These are phyloP conservation scores for Cephalopachus bancanus DNA, from an alignment of 2,797 vertebrate genomes.

Conservation along the genomic window DNA sequence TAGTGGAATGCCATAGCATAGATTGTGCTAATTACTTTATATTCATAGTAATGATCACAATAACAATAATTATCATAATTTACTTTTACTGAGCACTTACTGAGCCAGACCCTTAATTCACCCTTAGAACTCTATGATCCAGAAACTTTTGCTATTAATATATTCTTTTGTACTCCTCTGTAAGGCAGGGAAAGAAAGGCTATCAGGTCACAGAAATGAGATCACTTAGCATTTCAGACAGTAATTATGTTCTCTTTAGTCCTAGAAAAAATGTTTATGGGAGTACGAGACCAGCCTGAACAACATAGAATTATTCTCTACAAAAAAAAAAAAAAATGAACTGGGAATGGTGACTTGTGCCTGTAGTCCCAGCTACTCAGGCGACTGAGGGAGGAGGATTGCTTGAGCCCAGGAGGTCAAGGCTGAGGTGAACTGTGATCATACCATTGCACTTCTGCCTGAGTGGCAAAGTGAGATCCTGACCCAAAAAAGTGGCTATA, in stretches of 20 bases:
- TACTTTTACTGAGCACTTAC: neutral
- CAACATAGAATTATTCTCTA: too few species aligned
- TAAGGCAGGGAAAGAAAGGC: neutral
- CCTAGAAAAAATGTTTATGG: neutral
- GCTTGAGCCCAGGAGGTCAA: too few species aligned
- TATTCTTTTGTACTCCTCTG: neutral
- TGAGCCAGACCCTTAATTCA: neutral
- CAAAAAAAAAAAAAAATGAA: too few species aligned
- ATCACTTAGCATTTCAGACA: neutral
- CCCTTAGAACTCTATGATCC: neutral
- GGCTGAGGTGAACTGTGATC: too few species aligned
- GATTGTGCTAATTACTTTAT: neutral
- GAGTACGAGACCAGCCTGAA: too few species aligned
- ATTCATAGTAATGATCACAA: neutral
- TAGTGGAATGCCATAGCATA: neutral
- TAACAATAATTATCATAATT: neutral
- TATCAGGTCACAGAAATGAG: neutral
- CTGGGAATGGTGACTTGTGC: too few species aligned
- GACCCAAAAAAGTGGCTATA: neutral
- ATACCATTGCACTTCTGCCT: too few species aligned
- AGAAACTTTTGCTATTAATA: neutral
- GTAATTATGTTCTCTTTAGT: too few species aligned
- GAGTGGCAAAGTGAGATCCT: too few species aligned
- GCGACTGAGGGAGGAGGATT: too few species aligned
- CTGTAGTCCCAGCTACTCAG: too few species aligned